Percentiles rank a stretch among this genome's conserved stretches.
phyloP scores from a whole-genome alignment of 2,797 vertebrate genomes.

The Taenioides sp. region DNA sequence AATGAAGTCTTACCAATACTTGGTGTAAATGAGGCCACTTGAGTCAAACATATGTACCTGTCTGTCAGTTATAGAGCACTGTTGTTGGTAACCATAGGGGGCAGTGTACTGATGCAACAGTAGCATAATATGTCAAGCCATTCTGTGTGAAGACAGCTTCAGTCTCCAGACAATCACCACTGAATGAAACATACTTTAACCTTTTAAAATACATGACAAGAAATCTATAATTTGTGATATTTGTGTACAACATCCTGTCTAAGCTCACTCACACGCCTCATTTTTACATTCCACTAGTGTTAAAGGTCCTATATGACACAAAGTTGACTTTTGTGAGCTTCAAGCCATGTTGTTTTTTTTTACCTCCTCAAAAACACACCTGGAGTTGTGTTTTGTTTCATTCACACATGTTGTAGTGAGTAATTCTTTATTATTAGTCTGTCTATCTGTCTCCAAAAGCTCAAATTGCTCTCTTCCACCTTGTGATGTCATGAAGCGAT shows the following conservation, averaged over 20 bases:
- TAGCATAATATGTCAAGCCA: conserved; percentile 12
- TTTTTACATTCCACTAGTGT: not conserved
- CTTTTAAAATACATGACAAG: conserved; percentile 2
- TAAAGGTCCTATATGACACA: too few relatives aligned
- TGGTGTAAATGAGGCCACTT: not conserved
- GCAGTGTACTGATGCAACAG: not conserved
- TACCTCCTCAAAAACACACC: too few relatives aligned
- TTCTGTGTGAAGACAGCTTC: not conserved
- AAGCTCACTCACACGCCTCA: not conserved
- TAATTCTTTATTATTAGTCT: too few relatives aligned
- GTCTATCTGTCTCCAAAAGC: too few relatives aligned
- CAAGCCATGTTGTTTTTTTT: too few relatives aligned
- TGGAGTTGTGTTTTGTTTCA: too few relatives aligned
- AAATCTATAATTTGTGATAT: not conserved
- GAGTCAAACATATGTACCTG: not conserved
- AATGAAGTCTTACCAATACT: not conserved
- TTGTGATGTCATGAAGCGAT: too few relatives aligned
- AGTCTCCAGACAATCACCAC: not conserved
- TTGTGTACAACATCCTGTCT: not conserved
- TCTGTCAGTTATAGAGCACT: not conserved
- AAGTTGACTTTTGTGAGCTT: too few relatives aligned
- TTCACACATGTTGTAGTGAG: too few relatives aligned
- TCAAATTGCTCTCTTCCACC: too few relatives aligned
- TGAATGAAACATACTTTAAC: not conserved
- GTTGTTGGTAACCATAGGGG: not conserved